Conservation (phyloP, 2,888 invertebrate genomes). For the Listrodromus nycthemerus region DNA sequence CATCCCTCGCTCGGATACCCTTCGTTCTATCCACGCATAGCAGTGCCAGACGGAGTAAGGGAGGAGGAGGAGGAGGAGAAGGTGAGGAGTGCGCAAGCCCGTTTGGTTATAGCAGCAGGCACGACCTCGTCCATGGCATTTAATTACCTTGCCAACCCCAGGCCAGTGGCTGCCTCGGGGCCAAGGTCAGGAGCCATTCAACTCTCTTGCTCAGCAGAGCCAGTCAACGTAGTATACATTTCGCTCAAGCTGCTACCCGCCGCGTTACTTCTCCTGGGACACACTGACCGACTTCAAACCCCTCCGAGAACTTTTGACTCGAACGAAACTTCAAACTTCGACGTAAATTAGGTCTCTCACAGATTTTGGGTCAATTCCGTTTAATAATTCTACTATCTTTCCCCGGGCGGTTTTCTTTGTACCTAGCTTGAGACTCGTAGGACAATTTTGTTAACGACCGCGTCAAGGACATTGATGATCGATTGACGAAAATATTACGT, state of each 20-base stretch:
- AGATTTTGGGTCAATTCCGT: conserved; percentile 2
- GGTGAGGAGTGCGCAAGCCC: conserved; percentile 69
- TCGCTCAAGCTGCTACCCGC: conserved; percentile 70
- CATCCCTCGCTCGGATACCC: conserved; percentile 80
- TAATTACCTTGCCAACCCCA: conserved; percentile 83
- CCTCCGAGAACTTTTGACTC: conserved; percentile 64
- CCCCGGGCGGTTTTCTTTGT: too few relatives aligned
- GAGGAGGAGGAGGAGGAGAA: conserved; percentile 35
- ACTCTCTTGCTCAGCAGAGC: conserved; percentile 73
- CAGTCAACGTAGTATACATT: conserved; percentile 70
- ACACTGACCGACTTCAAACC: conserved; percentile 83
- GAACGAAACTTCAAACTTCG: conserved; percentile 56
- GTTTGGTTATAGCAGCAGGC: conserved; percentile 76
- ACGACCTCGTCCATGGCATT: conserved; percentile 82
- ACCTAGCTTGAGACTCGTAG: background rate
- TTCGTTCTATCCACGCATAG: conserved; percentile 76
- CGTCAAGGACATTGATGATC: background rate
- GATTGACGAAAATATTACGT: background rate
- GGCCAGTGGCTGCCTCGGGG: conserved; percentile 78
- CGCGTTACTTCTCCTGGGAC: conserved; percentile 73
- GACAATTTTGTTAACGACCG: background rate
- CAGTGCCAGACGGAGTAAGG: conserved; percentile 38
- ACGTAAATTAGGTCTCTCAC: conserved; percentile 26
- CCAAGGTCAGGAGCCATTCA: conserved; percentile 84
- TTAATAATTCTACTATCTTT: background rate